Percentiles rank a stretch among this genome's conserved stretches.
Conservation (phyloP, 2,113 vertebrate genomes). For the Cochlearius cochlearius region DNA sequence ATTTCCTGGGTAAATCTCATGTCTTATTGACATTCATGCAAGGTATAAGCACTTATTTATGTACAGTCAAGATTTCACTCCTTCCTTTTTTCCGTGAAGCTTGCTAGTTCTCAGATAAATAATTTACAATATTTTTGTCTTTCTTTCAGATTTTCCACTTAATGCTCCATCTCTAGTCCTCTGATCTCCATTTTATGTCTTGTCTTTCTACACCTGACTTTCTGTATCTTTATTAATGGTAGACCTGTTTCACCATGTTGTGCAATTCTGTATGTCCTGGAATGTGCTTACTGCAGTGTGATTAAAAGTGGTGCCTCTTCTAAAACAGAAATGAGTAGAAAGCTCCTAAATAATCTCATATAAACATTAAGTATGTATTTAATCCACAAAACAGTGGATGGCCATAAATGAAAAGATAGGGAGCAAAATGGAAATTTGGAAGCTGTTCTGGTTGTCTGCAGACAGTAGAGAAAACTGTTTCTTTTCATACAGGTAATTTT, state of each 20-base stretch:
- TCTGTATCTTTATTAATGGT: background rate
- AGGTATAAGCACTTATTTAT: background rate
- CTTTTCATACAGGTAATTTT: background rate
- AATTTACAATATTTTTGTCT: background rate
- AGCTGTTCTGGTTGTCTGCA: background rate
- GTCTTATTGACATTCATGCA: background rate
- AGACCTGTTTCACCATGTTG: rapidly evolving
- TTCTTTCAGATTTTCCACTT: background rate
- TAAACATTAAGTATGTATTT: background rate
- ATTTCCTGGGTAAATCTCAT: background rate
- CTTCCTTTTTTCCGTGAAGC: background rate
- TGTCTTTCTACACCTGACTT: background rate
- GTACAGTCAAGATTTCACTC: background rate
- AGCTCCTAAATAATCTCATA: background rate
- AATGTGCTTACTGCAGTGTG: background rate
- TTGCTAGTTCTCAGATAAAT: background rate
- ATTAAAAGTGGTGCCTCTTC: background rate
- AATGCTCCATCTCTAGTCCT: background rate
- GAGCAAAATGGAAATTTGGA: background rate
- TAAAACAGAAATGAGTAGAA: background rate
- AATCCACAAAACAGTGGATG: background rate
- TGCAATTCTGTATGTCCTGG: background rate
- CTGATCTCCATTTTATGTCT: background rate
- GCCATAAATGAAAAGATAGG: background rate
- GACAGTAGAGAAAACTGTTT: background rate